These are phyloP conservation scores for Ifrita kowaldi DNA, from an alignment of 2,113 vertebrate genomes.

Conservation along the genomic window DNA sequence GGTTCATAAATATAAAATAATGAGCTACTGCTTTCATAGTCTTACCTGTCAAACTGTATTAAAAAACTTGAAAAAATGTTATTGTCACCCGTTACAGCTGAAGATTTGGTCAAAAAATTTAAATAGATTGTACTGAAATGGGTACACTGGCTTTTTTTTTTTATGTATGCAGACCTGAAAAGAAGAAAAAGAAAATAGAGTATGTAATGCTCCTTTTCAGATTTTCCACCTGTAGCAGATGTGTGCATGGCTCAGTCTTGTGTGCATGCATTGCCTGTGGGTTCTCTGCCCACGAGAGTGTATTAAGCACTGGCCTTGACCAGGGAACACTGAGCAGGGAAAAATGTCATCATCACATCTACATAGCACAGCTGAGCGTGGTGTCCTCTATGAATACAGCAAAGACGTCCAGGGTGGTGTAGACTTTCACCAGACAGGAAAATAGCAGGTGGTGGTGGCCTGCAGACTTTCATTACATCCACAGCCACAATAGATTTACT, in stretches of 20 bases:
- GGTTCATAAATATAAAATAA: conserved; percentile 47
- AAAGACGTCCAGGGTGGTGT: not conserved
- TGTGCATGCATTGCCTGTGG: not conserved
- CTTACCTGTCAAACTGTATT: conserved; percentile 3
- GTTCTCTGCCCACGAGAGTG: not conserved
- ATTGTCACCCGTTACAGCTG: not conserved
- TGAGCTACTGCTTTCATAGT: not conserved
- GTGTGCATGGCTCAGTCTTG: not conserved
- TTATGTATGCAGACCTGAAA: not conserved
- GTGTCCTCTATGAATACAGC: not conserved
- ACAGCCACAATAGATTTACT: not conserved
- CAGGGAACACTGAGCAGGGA: not conserved
- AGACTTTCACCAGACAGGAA: not conserved
- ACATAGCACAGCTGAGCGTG: not conserved
- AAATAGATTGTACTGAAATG: not conserved
- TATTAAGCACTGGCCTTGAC: not conserved
- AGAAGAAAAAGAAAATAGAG: not conserved
- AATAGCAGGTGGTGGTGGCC: not conserved
- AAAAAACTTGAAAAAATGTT: not conserved
- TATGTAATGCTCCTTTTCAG: not conserved
- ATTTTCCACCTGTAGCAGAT: not conserved
- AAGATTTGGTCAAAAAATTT: not conserved
- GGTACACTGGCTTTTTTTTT: not conserved
- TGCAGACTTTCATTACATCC: not conserved
- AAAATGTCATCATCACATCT: not conserved